Evolutionary conservation across 2,888 invertebrate species (phyloP).

Genomic region (Altica lythri): DNA sequence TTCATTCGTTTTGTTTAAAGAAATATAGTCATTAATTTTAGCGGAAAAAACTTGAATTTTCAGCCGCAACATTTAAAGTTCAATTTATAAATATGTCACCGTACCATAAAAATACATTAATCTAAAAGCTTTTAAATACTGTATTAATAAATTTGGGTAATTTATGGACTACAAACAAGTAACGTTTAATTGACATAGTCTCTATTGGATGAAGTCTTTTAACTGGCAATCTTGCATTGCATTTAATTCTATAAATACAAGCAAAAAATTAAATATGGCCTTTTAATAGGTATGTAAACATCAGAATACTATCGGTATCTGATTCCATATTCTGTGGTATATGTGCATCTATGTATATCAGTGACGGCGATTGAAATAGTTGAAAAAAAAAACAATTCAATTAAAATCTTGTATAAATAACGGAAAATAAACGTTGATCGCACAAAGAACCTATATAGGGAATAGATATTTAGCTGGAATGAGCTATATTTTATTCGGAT

Average conservation of each 20-base stretch:
- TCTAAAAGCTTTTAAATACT: conserved; percentile 24
- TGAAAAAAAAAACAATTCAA: no score
- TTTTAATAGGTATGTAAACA: conserved; percentile 11
- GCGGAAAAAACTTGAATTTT: not conserved
- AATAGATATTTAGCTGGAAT: no score
- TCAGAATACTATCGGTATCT: not conserved
- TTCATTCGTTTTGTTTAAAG: no score
- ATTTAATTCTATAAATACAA: conserved; percentile 4
- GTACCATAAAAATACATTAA: conserved; percentile 21
- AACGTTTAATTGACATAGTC: conserved; percentile 24
- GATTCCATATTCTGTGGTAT: conserved; percentile 3
- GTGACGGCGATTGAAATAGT: no score
- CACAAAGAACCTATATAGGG: no score
- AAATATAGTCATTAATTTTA: not conserved
- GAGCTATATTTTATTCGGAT: no score
- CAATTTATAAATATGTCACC: conserved; percentile 21
- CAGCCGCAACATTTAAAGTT: conserved; percentile 9
- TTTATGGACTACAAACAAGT: conserved; percentile 28
- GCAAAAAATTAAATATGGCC: conserved; percentile 3
- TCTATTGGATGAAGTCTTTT: conserved; percentile 20
- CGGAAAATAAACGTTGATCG: no score
- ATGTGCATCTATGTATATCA: no score
- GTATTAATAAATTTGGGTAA: conserved; percentile 29
- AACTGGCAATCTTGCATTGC: conserved; percentile 14
- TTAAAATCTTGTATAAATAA: no score